Base-by-base conservation (phyloP, 1,140 invertebrate genomes). In the Drosophila aff. region DNA sequence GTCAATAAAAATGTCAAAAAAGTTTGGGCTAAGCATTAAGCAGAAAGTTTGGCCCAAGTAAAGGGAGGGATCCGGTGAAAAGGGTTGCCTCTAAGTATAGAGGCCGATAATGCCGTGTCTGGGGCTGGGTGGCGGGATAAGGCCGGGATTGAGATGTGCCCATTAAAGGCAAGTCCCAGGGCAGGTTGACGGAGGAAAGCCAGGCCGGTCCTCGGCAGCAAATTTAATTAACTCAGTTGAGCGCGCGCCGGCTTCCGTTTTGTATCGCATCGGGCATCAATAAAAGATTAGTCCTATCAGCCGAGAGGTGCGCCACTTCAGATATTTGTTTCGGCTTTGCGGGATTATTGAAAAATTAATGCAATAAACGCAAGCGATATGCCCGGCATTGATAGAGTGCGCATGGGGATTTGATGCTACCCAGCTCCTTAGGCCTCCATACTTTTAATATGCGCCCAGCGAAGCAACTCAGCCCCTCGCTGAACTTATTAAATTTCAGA, bases 171-270 rank as follows among this genome's bases (percentile, higher is more conserved):
- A 33, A 43, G 44, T 71, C 73, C 73, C 74, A 40, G 44, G 40
- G 69, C 61, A 66, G 62, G 33, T 55, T 23, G 52, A 55, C 52
- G 52, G 33, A 38, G 33, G 31, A 31, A 31, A 9, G 31, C 43
- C 31, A 15, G 49, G 40, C 28, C 59, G 43, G 58, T 31, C 59
- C 77, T 50, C 44, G 15, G 59, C 60, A 53, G 46, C 55, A 89
- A 82, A 91, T 91, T 91, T 91, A 91, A 91, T 91, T 91, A 91
- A 91, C 84, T 91, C 71, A 91, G 71, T 76, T 76, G 84, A 91
- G 74, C 76, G 84, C 66, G 68, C 66, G 63, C 75, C 66, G 62
- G 33, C 53, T 58, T 62, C 59, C 53, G 53, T 26, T 57, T 16
- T 26, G 31, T 53, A 59, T 75, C 71, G 69, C 69, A 9, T 53